These are phyloP conservation scores for Orussus abietinus DNA, from an alignment of 1,140 invertebrate genomes.

Conservation along the genomic window DNA sequence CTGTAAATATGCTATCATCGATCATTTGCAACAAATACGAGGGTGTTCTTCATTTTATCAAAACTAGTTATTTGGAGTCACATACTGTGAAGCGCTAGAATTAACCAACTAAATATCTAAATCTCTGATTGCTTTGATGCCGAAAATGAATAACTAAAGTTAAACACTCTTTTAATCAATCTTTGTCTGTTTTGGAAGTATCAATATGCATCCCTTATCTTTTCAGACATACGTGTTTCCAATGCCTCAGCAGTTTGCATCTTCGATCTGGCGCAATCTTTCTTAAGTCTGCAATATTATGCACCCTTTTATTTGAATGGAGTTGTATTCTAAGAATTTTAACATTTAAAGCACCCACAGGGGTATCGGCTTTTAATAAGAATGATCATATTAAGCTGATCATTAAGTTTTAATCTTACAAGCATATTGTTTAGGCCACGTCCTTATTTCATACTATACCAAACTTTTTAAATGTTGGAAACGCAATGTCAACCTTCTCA, in stretches of 20 bases:
- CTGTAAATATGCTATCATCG: no score
- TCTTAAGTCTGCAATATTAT: constrained; percentile 5
- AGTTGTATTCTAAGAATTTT: constrained; percentile 1
- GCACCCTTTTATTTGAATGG: not conserved
- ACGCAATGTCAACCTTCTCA: constrained; percentile 13
- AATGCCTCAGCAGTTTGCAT: constrained; percentile 2
- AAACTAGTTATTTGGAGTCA: no score
- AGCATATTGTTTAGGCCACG: constrained; percentile 10
- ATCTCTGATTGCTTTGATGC: no score
- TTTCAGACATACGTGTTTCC: not conserved
- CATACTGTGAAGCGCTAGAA: no score
- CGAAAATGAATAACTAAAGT: no score
- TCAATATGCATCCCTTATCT: no score
- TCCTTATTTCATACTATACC: constrained; percentile 21
- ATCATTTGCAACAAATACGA: no score
- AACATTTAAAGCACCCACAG: constrained; percentile 2
- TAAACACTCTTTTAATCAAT: no score
- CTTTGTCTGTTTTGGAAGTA: no score
- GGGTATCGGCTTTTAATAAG: constrained; percentile 1
- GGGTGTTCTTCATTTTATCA: no score
- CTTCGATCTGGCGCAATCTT: not conserved
- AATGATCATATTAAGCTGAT: constrained; percentile 12
- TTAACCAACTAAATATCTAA: no score
- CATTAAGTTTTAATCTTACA: constrained; percentile 2
- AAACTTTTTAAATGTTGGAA: constrained; percentile 20